Base-by-base conservation (phyloP, 2,113 vertebrate genomes). In the Heterotilapia buettikoferi region DNA sequence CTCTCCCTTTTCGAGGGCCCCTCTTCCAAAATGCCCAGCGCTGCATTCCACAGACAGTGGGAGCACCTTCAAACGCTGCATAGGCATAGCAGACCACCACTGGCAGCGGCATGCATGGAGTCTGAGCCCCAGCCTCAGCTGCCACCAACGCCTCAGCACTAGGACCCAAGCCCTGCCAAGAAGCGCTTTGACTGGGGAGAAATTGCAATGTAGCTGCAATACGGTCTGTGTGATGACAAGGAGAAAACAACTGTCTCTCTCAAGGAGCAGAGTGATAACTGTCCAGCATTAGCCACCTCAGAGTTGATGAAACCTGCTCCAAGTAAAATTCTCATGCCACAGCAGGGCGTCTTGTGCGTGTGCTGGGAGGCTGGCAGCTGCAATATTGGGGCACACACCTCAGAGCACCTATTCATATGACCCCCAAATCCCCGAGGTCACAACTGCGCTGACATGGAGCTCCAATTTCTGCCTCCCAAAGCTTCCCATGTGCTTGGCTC, bases 31-130 rank as follows among this genome's bases (percentile, higher is more conserved):
- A 94, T 84, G 73, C 93, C 95, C 94, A 89, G 85, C 31, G 29
- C 90, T 81, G 88, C 95, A 96, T 96, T 97, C 96, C 95, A 90
- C 90, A 95, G 91, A 89, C 90, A 36, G 80, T 91, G 91, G 92
- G 92, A 96, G 93, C 89, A 94, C 95, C 96, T 94, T 96, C 93
- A 95, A 94, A 94, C 8, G 8, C 84, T 87, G 73, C 92, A 85
- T 38, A 86, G 86, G 89, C 90, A 63, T 50, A 91, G 68, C 59
- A 84, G 91, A 87, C 88, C 83, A 84, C 59, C 84, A 21, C 81
- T 89, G 71, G 31, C 84, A 76, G 84, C 71, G 6, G 83, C 88
- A 86, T 84, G 57, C 59, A 89, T 47, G 57, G 84, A 57, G 78
- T 66, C 71, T 56, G 82, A 86, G 82, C 71, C 66, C 80, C 26